Percentiles rank a stretch among this genome's conserved stretches.
phyloP scores from a whole-genome alignment of 2,113 vertebrate species.

The Chloebia gouldiae region DNA sequence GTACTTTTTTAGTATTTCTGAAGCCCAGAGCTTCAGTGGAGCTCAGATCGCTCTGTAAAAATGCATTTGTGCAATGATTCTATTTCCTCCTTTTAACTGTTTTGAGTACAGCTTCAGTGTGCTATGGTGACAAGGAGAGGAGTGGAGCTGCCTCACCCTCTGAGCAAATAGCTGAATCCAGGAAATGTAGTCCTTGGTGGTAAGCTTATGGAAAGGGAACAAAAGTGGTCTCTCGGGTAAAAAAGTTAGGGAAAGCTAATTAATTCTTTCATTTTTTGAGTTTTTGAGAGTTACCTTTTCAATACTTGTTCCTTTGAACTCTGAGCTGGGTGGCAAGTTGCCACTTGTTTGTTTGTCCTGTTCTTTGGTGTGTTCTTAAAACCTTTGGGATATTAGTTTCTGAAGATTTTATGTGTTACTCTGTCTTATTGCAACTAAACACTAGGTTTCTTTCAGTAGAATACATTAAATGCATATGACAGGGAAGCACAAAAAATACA shows the following conservation, averaged over 20 bases:
- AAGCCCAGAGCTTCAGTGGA: neutral
- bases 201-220: neutral
- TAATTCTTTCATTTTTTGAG: neutral
- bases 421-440: neutral
- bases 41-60: neutral
- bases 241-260: neutral
- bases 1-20: neutral
- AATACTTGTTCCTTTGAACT: neutral
- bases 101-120: neutral
- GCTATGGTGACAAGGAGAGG: neutral
- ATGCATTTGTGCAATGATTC: neutral
- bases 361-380: neutral
- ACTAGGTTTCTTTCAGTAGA: neutral
- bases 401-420: neutral
- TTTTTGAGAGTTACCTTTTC: neutral
- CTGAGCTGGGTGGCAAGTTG: neutral
- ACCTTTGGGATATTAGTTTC: neutral
- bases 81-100: neutral
- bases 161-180: neutral
- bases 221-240: neutral
- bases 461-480: neutral
- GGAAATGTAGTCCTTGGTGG: neutral
- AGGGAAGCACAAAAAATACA: neutral
- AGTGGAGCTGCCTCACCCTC: neutral
- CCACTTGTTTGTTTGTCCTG: neutral